Percentiles rank a stretch among this genome's conserved stretches.
These are phyloP conservation scores for Hymenopus coronatus DNA, from an alignment of 2,888 invertebrate genomes.

Conservation along the genomic window DNA sequence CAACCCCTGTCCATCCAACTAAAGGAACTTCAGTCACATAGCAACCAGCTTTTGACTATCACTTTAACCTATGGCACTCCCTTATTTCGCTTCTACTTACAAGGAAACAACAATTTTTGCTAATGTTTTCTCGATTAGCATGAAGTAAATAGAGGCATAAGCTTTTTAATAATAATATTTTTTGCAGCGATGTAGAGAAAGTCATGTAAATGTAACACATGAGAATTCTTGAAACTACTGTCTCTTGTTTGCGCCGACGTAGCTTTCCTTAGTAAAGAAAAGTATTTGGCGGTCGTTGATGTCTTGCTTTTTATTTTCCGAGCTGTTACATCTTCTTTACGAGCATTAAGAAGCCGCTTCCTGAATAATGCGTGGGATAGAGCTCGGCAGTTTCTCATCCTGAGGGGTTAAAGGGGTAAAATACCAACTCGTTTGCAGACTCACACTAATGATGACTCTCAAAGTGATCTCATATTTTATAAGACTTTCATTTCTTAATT, in stretches of 20 bases:
- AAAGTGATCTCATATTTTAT: not conserved
- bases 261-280: not conserved
- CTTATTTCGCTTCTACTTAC: too few species aligned
- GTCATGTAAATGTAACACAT: too few species aligned
- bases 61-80: too few species aligned
- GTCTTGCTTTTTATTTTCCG: not conserved
- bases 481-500: not conserved
- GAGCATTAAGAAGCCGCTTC: not conserved
- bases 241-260: not conserved
- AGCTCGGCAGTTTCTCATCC: not conserved
- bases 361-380: not conserved
- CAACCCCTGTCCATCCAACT: too few species aligned
- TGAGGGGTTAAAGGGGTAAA: not conserved
- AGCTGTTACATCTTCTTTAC: not conserved
- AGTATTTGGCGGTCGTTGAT: not conserved
- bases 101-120: too few species aligned
- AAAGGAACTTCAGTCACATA: too few species aligned
- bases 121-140: too few species aligned
- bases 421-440: not conserved
- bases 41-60: too few species aligned
- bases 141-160: too few species aligned
- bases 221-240: too few species aligned
- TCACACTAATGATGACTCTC: not conserved
- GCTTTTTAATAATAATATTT: too few species aligned
- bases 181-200: too few species aligned